A percentile compares a stretch with the other conserved stretches of the same genome.
These are phyloP conservation scores for Parnassius smintheus DNA, from an alignment of 2,888 invertebrate species.

Conservation along the genomic window DNA sequence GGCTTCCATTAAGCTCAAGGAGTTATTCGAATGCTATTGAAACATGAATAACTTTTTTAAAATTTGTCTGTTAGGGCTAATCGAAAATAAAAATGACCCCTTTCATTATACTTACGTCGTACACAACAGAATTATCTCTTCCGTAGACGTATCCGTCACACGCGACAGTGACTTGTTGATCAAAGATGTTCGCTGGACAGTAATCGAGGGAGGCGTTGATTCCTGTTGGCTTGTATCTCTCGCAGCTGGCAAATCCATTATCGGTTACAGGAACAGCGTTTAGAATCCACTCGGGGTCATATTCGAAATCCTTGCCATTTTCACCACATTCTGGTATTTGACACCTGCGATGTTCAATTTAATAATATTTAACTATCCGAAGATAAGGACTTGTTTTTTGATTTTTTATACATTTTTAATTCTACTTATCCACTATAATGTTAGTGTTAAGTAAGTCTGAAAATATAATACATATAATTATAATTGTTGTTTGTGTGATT, in stretches of 20 bases:
- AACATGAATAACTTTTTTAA: too few relatives aligned
- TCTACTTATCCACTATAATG: too few relatives aligned
- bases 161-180: conserved; percentile 32
- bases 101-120: conserved; percentile 51
- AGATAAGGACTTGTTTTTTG: too few relatives aligned
- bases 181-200: conserved; percentile 55
- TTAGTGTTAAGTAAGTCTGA: too few relatives aligned
- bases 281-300: conserved; percentile 65
- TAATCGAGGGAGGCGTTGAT: conserved; percentile 45
- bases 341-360: conserved; percentile 54
- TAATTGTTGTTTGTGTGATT: too few relatives aligned
- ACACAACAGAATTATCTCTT: conserved; percentile 60
- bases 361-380: too few relatives aligned
- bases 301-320: conserved; percentile 46
- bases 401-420: too few relatives aligned
- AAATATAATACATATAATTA: too few relatives aligned
- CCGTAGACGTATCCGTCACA: conserved; percentile 60
- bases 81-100: too few relatives aligned
- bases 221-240: conserved; percentile 52
- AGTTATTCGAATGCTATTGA: too few relatives aligned
- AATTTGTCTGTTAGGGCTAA: too few relatives aligned
- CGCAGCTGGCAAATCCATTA: conserved; percentile 63
- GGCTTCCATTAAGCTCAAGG: too few relatives aligned
- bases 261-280: conserved; percentile 61
- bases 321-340: conserved; percentile 76